Conservation (phyloP, 2,888 invertebrate genomes). For the Dicyrtomina minuta region DNA sequence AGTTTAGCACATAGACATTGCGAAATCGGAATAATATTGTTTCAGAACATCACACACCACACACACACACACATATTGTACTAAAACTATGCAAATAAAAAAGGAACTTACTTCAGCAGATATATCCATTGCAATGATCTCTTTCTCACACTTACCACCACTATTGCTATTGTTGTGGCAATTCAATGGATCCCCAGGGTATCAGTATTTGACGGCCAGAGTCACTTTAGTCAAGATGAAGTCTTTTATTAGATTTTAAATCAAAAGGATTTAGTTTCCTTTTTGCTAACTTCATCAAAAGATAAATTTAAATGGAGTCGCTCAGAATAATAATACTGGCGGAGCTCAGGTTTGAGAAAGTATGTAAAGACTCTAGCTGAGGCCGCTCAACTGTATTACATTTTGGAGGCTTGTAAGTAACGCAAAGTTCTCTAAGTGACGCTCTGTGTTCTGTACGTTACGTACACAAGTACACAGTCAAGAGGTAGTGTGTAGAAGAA, state of each 20-base stretch:
- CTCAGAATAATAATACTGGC: slow-evolving; percentile 16
- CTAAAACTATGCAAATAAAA: not conserved
- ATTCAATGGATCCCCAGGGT: no score
- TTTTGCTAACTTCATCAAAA: slow-evolving; percentile 5
- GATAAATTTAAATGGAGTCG: slow-evolving; percentile 18
- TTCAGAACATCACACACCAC: no score
- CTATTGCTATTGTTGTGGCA: not conserved
- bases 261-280: no score
- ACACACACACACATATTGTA: slow-evolving; percentile 16
- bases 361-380: slow-evolving; percentile 22
- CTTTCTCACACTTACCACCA: not conserved
- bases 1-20: no score
- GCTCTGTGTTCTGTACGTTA: not conserved
- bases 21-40: no score
- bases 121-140: slow-evolving; percentile 53
- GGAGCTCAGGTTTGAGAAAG: slow-evolving; percentile 25
- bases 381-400: slow-evolving; percentile 20
- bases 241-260: no score
- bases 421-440: no score
- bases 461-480: not conserved
- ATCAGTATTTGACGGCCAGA: no score
- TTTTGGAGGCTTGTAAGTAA: no score
- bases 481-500: not conserved
- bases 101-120: slow-evolving; percentile 54
- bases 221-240: no score